phyloP scores from a whole-genome alignment of 1,140 invertebrate genomes.

The Solenopsis fugax region DNA sequence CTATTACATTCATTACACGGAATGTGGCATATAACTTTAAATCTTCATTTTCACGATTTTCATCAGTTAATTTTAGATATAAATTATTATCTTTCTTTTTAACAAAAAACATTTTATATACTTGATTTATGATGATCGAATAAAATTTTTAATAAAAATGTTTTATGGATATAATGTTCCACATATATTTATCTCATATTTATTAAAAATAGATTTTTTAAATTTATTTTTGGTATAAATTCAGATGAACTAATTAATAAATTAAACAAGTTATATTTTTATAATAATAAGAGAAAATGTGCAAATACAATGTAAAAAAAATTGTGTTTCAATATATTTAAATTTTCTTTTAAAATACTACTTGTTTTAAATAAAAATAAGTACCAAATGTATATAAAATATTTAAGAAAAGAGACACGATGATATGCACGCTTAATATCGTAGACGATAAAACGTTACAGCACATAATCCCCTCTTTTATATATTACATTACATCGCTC shows the following conservation, averaged over 20 bases:
- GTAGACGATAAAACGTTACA: not conserved
- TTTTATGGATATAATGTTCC: not conserved
- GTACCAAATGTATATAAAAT: not conserved
- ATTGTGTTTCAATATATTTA: not conserved
- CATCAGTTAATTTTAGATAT: not conserved
- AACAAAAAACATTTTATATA: not conserved
- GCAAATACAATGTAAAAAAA: not conserved
- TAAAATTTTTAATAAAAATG: not conserved
- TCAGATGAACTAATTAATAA: not conserved
- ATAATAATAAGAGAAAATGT: not conserved
- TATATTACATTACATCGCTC: constrained; percentile 64
- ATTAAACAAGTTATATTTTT: not conserved
- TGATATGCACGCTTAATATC: not conserved
- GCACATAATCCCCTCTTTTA: constrained; percentile 1
- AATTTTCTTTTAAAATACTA: not conserved
- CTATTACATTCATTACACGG: not conserved
- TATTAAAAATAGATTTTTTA: not conserved
- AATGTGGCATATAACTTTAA: not conserved
- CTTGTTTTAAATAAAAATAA: constrained; percentile 1
- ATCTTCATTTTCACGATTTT: not conserved
- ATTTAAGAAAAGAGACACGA: not conserved
- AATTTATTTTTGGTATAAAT: not conserved
- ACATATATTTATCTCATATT: not conserved
- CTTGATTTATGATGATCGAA: not conserved
- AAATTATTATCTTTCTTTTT: not conserved